Percentiles rank a stretch among this genome's conserved stretches.
Conservation (phyloP, 53 echinoderm and acorn worm species). For the Hippasteria phrygiana region DNA sequence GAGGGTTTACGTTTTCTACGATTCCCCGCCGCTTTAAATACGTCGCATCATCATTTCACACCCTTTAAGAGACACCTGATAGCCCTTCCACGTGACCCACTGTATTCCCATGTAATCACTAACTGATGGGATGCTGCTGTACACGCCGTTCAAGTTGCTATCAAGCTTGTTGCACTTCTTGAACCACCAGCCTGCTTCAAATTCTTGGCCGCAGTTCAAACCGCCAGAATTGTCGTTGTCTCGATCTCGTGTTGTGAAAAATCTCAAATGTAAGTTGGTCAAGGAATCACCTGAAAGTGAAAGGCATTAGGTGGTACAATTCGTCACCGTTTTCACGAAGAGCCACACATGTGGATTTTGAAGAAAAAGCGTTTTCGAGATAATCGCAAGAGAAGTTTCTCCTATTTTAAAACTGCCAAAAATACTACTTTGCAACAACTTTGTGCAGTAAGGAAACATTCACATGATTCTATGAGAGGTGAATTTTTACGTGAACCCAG, state of each 20-base stretch:
- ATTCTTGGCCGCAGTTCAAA: background rate
- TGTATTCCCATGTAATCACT: background rate
- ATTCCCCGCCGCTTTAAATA: background rate
- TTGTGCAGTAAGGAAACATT: too few species aligned
- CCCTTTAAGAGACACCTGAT: background rate
- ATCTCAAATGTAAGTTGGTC: too few species aligned
- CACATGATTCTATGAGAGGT: too few species aligned
- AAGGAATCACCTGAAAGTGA: background rate
- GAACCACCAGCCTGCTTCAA: constrained; percentile 26
- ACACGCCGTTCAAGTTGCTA: constrained; percentile 48
- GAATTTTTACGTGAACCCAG: too few species aligned
- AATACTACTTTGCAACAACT: too few species aligned
- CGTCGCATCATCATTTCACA: constrained; percentile 2
- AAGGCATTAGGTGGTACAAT: too few species aligned
- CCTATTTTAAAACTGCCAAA: too few species aligned
- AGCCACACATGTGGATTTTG: too few species aligned
- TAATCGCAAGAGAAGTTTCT: too few species aligned
- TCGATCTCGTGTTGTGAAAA: background rate
- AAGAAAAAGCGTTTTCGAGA: too few species aligned
- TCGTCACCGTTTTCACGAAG: too few species aligned
- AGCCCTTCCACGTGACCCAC: constrained; percentile 11
- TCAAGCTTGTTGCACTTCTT: background rate
- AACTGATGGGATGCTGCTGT: background rate
- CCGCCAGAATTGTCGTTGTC: background rate
- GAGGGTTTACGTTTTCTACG: too few species aligned